These are phyloP conservation scores for Delphinus delphis DNA, from an alignment of 2,113 vertebrate genomes.

Conservation along the genomic window DNA sequence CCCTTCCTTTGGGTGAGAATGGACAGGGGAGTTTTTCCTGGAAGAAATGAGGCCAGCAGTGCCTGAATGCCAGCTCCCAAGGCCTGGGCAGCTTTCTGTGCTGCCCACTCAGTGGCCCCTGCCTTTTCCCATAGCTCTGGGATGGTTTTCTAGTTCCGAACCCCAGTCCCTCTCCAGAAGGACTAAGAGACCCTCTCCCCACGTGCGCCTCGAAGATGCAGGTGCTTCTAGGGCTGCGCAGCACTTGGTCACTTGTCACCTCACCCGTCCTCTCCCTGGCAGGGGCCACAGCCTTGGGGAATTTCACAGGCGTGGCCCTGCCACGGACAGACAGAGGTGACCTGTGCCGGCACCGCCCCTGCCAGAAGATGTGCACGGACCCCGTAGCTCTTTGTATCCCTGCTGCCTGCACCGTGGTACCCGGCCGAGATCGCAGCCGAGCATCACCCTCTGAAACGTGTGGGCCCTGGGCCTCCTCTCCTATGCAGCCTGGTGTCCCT, in stretches of 20 bases:
- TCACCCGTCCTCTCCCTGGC: not conserved
- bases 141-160: not conserved
- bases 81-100: not conserved
- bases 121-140: not conserved
- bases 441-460: accelerated
- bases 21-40: not conserved
- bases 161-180: not conserved
- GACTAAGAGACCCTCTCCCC: not conserved
- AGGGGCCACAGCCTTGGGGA: not conserved
- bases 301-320: accelerated
- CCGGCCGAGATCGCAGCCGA: accelerated
- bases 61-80: accelerated
- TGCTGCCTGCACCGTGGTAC: accelerated
- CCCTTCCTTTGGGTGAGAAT: not conserved
- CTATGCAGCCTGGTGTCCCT: not conserved
- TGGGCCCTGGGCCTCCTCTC: no score
- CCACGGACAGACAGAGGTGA: accelerated
- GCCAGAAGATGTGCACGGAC: not conserved
- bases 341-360: accelerated
- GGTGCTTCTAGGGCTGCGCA: not conserved
- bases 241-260: not conserved
- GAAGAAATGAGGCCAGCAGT: not conserved
- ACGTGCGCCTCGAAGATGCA: not conserved
- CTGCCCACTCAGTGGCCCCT: not conserved
- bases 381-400: accelerated